phyloP scores from a whole-genome alignment of 2,797 vertebrate genomes.

The Anguilla marmorata region DNA sequence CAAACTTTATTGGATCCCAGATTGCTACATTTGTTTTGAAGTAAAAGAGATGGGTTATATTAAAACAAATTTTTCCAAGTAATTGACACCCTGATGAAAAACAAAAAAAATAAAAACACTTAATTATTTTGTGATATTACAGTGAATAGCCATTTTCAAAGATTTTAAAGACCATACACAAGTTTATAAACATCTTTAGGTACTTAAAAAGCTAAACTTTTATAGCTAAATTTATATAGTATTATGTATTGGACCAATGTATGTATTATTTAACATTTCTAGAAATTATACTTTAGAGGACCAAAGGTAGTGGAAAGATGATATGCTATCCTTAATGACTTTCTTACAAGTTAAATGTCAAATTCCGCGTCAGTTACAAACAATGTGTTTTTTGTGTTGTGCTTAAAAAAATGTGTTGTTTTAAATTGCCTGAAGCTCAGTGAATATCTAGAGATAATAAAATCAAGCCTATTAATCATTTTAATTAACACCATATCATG shows the following conservation, averaged over 20 bases:
- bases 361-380: neutral
- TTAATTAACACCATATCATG: constrained; percentile 22
- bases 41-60: no score
- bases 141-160: no score
- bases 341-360: neutral
- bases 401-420: constrained; percentile 13
- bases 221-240: neutral
- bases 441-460: constrained; percentile 28
- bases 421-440: constrained; percentile 30
- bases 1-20: no score
- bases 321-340: neutral
- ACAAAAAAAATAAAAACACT: no score
- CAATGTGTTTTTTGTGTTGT: constrained; percentile 25
- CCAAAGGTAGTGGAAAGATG: neutral
- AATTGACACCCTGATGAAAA: no score
- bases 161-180: no score
- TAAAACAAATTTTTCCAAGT: no score
- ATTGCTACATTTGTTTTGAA: no score
- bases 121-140: no score
- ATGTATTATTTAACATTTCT: neutral
- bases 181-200: no score
- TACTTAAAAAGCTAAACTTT: no score
- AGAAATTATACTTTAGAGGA: neutral
- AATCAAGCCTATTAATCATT: constrained; percentile 31
- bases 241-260: neutral